These are phyloP conservation scores for Phasianus colchicus DNA, from an alignment of 2,113 vertebrate species.

Conservation along the genomic window DNA sequence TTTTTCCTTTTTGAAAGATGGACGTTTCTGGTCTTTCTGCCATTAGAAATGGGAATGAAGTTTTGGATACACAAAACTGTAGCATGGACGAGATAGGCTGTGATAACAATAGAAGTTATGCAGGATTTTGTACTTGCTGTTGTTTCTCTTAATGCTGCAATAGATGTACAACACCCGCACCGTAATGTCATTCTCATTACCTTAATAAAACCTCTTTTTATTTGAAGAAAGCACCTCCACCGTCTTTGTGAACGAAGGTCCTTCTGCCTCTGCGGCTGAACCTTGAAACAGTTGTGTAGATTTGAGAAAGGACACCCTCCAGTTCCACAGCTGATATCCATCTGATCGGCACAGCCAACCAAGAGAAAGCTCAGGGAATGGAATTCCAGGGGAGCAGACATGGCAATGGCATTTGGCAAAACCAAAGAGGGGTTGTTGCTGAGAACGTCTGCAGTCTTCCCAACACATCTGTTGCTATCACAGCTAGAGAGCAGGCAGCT, in stretches of 20 bases:
- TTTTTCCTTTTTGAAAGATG: neutral
- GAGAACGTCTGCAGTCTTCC: neutral
- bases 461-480: neutral
- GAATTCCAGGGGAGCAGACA: accelerated
- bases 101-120: constrained; percentile 36
- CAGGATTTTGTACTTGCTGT: constrained; percentile 70
- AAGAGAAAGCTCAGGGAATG: no score
- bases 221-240: constrained; percentile 43
- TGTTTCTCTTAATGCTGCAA: constrained; percentile 74
- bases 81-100: constrained; percentile 46
- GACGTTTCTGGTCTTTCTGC: constrained; percentile 40
- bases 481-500: neutral
- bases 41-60: constrained; percentile 64
- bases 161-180: constrained; percentile 62
- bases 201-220: constrained; percentile 80
- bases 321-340: neutral
- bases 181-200: constrained; percentile 67
- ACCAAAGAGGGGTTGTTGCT: neutral
- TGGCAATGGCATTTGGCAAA: neutral
- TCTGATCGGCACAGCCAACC: neutral
- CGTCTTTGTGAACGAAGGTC: constrained; percentile 42
- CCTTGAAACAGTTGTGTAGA: neutral
- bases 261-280: neutral
- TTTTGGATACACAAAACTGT: constrained; percentile 32
- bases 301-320: neutral